A percentile compares a stretch with the other conserved stretches of the same genome.
Evolutionary conservation across 30 jellyfish, hydroid and myxozoan species (phyloP).

Genomic region (Morbakka virulenta): DNA sequence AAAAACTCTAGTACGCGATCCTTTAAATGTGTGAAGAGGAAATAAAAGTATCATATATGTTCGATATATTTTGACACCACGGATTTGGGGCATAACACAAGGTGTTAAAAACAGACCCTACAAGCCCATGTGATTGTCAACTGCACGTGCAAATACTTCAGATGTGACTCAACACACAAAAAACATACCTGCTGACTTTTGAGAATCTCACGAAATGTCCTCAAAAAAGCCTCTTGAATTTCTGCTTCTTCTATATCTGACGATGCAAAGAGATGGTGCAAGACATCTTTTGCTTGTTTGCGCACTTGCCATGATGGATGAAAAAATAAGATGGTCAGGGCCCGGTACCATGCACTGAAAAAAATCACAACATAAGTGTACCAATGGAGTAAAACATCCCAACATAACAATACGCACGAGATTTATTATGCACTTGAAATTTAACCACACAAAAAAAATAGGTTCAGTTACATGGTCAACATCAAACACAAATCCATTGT

Average conservation of each 20-base stretch:
- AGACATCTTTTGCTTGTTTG: constrained; percentile 32
- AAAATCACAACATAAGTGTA: background rate
- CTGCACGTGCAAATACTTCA: too few species aligned
- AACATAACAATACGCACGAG: background rate
- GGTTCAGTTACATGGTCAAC: too few species aligned
- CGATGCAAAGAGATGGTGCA: constrained; percentile 18
- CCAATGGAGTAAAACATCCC: background rate
- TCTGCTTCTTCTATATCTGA: constrained; percentile 5
- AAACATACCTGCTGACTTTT: background rate
- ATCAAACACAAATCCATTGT: too few species aligned
- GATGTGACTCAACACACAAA: background rate
- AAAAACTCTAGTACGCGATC: too few species aligned
- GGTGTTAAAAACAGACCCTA: too few species aligned
- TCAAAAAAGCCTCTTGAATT: constrained; percentile 4
- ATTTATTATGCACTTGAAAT: too few species aligned
- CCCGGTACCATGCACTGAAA: constrained; percentile 96
- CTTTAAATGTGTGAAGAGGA: too few species aligned
- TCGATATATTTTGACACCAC: too few species aligned
- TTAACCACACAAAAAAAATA: too few species aligned
- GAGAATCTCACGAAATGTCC: constrained; percentile 19
- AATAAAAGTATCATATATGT: too few species aligned
- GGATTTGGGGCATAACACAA: too few species aligned
- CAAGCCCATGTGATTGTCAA: too few species aligned
- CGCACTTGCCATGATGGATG: constrained; percentile 60
- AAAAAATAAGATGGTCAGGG: constrained; percentile 46